Evolutionary conservation across 2,797 vertebrate species (phyloP), one percentile per base, ranked within the genome.

Genomic region (Poeciliopsis turneri): DNA sequence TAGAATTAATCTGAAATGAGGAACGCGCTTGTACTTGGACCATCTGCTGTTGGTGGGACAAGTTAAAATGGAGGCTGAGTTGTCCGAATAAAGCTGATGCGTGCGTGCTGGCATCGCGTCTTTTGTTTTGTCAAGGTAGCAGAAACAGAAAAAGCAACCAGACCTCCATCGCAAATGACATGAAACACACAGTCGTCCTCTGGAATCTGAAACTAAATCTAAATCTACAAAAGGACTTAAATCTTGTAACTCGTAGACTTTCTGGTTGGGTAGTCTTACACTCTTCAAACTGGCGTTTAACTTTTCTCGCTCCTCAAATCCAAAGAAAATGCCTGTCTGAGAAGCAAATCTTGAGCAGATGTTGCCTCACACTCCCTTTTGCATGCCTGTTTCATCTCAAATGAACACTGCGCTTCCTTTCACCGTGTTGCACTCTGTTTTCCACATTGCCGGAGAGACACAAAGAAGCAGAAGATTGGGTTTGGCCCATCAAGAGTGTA

Each of bases 1-100:
- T 90, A 82, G 84, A 93, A 92, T 93, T 89, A 91, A 93, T 87
- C 91, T 88, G 90, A 91, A 95, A 94, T 86, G 88, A 92, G 88
- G 86, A 92, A 88, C 90, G 83, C 80, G 91, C 87, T 89, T 90
- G 86, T 87, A 88, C 89, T 90, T 81, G 82, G 76, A 87, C 90
- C 95, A 94, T 95, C 94, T 96, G 95, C 93, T 86, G 82, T 68
- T 53, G 78, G 82, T 81, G 76, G 81, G 84, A 75, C 80, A 88
- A 79, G 85, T 89, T 88, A 87, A 94, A 91, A 93, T 87, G 85
- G 91, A 87, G 81, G 77, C 84, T 88, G 87, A 91, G 94, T 90
- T 90, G 89, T 80, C 75, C 12, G 82, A 91, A 85, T 93, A 89
- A 93, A 91, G 90, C 83, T 82, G 86, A 91, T 88, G 88, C 80